Evolutionary conservation across 2,113 vertebrate species (phyloP), one percentile per base, ranked within the genome.

Genomic region (Lampris megalopsis): DNA sequence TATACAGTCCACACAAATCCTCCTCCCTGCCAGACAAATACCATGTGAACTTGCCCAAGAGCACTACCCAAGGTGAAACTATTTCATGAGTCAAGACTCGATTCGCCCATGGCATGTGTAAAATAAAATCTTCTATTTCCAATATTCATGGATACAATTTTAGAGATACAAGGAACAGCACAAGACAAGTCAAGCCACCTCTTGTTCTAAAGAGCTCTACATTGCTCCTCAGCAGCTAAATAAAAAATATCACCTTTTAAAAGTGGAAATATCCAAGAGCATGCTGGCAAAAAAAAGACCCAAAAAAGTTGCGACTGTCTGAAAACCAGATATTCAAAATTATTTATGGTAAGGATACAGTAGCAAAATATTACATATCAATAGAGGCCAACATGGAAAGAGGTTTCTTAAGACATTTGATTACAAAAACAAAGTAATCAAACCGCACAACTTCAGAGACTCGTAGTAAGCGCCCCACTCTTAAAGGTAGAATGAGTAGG

Each of bases 361-460:
- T 94, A 93, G 87, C 93, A 95, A 94, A 94, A 93, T 94, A 92
- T 92, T 89, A 94, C 88, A 89, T 91, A 92, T 89, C 77, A 89
- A 91, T 87, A 90, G 88, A 91, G 86, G 89, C 88, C 92, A 84
- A 91, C 83, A 84, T 89, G 84, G 86, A 90, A 88, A 86, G 71
- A 85, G 76, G 80, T 82, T 86, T 77, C 45, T 90, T 83, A 89
- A 91, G 88, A 93, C 87, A 76, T 65, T 63, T 24, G 87, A 90
- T 81, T 87, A 91, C 88, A 88, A 86, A 86, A 87, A 92, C 77
- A 92, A 85, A 78, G 81, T 90, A 86, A 89, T 87, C 86, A 88
- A 92, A 92, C 81, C 68, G 77, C 88, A 91, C 89, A 60, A 86
- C 64, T 79, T 89, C 68, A 91, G 73, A 89, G 83, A 92, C 84